Conservation (phyloP, 2,797 vertebrate species). For the Linurgus olivaceus region DNA sequence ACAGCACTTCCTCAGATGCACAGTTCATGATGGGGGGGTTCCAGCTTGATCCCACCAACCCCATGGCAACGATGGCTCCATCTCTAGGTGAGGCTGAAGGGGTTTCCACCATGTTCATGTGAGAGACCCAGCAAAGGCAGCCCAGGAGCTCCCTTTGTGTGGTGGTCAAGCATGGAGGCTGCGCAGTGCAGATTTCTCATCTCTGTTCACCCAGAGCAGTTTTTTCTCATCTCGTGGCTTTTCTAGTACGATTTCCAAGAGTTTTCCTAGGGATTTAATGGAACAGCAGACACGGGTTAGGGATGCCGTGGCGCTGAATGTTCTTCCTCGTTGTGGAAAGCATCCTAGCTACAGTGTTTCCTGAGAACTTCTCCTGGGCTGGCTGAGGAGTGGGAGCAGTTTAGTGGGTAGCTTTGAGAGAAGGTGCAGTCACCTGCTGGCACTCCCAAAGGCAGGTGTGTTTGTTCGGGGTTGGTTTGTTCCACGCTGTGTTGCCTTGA, state of each 20-base stretch:
- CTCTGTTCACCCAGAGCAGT: neutral
- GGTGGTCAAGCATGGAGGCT: neutral
- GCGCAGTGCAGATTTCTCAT: neutral
- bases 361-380: neutral
- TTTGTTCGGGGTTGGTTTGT: neutral
- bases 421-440: neutral
- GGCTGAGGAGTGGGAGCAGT: neutral
- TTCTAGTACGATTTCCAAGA: neutral
- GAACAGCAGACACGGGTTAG: accelerated
- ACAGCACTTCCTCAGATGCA: slow-evolving; percentile 86
- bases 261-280: neutral
- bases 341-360: neutral
- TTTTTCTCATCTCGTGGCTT: neutral
- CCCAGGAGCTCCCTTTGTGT: neutral
- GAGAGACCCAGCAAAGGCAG: neutral
- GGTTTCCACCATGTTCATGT: neutral
- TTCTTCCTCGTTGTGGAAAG: neutral
- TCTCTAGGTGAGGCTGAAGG: slow-evolving; percentile 85
- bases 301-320: accelerated
- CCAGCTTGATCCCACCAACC: slow-evolving; percentile 87
- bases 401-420: neutral
- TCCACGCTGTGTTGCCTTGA: neutral
- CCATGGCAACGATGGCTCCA: slow-evolving; percentile 88
- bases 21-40: slow-evolving; percentile 95
- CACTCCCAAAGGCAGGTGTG: neutral